Conservation (phyloP, 2,888 invertebrate genomes). For the Agrilus cyanescens region DNA sequence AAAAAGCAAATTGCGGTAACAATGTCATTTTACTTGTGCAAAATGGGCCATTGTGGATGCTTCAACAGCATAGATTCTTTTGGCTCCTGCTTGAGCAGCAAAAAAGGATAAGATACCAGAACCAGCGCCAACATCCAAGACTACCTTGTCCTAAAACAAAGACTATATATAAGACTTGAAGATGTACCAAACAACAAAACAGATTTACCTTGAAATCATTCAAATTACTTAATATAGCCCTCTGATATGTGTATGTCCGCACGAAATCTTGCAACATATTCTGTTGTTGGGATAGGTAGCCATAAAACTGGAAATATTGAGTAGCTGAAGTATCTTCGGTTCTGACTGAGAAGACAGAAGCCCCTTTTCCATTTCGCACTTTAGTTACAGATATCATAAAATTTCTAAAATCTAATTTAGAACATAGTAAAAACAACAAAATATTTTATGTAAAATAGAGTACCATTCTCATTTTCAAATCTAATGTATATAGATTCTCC, state of each 20-base stretch:
- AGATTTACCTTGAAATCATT: slow-evolving; percentile 63
- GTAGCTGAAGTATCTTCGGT: slow-evolving; percentile 97
- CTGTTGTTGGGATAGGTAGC: slow-evolving; percentile 97
- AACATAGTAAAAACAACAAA: not conserved
- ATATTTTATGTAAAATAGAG: not conserved
- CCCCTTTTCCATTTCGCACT: slow-evolving; percentile 57
- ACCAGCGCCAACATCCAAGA: slow-evolving; percentile 96
- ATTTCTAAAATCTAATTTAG: slow-evolving; percentile 50
- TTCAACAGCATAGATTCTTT: slow-evolving; percentile 96
- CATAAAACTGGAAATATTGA: slow-evolving; percentile 99
- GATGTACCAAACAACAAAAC: not conserved
- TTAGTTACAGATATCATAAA: slow-evolving; percentile 65
- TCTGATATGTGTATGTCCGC: slow-evolving; percentile 94
- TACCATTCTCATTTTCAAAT: slow-evolving; percentile 50
- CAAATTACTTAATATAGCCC: slow-evolving; percentile 87
- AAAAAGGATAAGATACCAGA: slow-evolving; percentile 98
- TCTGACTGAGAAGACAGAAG: slow-evolving; percentile 85
- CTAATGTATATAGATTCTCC: slow-evolving; percentile 60
- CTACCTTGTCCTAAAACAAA: slow-evolving; percentile 59
- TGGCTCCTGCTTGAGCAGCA: slow-evolving; percentile 94
- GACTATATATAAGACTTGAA: not conserved
- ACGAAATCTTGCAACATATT: slow-evolving; percentile 99
- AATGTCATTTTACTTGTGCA: slow-evolving; percentile 49
- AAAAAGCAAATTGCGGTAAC: not conserved
- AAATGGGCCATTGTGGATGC: slow-evolving; percentile 98